phyloP scores from a whole-genome alignment of 2,113 vertebrate species.

The Phalacrocorax aristotelis region DNA sequence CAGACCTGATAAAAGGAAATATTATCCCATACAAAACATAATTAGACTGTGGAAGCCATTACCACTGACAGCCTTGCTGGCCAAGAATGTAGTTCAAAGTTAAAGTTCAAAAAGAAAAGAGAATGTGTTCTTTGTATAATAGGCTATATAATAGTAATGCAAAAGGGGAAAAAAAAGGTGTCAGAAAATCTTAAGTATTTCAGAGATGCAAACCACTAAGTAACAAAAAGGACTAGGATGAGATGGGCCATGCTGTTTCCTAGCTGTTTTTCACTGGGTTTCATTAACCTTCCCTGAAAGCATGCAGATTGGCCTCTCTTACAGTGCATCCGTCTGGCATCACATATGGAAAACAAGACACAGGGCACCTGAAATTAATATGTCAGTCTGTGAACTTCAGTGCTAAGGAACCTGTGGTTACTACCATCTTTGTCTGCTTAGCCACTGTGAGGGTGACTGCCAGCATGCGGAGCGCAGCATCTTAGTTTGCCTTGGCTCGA shows the following conservation, averaged over 20 bases:
- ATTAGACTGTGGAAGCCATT: not conserved
- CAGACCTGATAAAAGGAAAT: not conserved
- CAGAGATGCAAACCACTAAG: not conserved
- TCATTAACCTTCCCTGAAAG: not conserved
- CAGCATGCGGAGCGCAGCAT: fast-evolving
- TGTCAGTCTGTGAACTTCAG: not conserved
- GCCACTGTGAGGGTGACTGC: not conserved
- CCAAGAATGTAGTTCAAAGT: not conserved
- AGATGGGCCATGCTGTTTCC: not conserved
- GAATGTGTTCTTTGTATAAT: not conserved
- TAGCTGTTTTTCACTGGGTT: not conserved
- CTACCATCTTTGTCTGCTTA: not conserved
- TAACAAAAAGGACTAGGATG: not conserved
- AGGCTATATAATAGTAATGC: not conserved
- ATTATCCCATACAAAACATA: not conserved
- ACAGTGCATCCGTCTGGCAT: not conserved
- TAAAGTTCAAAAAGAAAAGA: not conserved
- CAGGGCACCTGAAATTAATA: not conserved
- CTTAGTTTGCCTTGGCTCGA: not conserved
- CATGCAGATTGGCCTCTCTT: not conserved
- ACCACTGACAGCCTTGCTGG: not conserved
- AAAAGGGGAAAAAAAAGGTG: not conserved
- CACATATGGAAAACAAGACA: not conserved
- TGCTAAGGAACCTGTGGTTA: not conserved
- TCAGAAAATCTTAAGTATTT: not conserved